Evolutionary conservation across 2,113 vertebrate species (phyloP), one percentile per base, ranked within the genome.

Genomic region (Synodontis membranacea): DNA sequence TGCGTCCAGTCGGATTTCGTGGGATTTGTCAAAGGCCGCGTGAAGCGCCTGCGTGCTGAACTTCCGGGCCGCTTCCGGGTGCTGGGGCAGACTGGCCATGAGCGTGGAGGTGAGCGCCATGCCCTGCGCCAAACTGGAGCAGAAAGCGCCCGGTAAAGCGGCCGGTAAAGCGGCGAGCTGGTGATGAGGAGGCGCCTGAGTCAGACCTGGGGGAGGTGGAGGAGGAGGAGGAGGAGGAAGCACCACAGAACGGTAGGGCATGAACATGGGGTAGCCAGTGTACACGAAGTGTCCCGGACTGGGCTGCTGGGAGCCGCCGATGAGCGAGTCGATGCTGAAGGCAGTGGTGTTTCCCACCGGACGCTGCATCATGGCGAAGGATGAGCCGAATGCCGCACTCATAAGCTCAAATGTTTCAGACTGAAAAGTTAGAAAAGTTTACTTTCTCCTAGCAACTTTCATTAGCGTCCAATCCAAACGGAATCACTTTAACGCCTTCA

Each of bases 331-430:
- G 84, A 98, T 98, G 95, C 97, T 97, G 95, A 98, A 98, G 92
- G 97, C 97, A 90, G 96, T 96, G 93, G 96, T 96, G 92, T 95
- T 97, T 94, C 97, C 97, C 94, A 97, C 93, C 88, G 97, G 97
- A 94, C 97, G 97, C 97, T 97, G 97, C 97, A 98, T 98, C 97
- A 97, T 97, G 96, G 95, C 96, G 94, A 97, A 96, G 92, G 97
- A 95, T 84, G 96, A 93, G 21, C 92, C 85, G 93, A 96, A 96
- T 84, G 96, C 96, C 91, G 96, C 97, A 94, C 96, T 97, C 97
- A 98, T 96, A 96, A 92, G 95, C 94, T 66, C 93, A 76, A 31
- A 2, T 82, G 14, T 39, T 58, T 52, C 17, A 23, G 4, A 48
- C 60, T 50, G 34, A 6, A 11, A 21, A 80, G 17, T 37, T 58